Base-by-base conservation (phyloP, 1,140 invertebrate genomes). In the Lysiphlebus fabarum region DNA sequence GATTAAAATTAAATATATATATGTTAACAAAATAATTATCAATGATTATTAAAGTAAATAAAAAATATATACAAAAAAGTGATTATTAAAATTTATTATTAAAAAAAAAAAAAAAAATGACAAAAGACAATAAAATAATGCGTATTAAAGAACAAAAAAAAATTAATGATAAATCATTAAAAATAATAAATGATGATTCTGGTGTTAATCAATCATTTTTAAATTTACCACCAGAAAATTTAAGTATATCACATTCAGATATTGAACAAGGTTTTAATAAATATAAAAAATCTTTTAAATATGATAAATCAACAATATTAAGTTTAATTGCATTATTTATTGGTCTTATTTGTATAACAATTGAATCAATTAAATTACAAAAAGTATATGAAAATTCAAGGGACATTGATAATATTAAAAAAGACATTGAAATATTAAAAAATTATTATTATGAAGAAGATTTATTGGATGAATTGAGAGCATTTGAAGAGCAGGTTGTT, bases 401-500 rank as follows among this genome's bases (percentile, higher is more conserved):
- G 1, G 69, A 76, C 14, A 72, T 79, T 14, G 68, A 76, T 33
- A 62, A 66, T 6, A 50, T 80, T 5, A 70, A 70, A 26, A 51
- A 65, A 7, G 75, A 75, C 5, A 58, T 78, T 1, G 71, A 78
- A 14, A 69, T 45, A 4, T 40, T 80, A 11, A 78, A 75, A n/a
- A 69, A 77, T 43, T 67, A 66, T 1, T 63, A 76, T 41, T 54
- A 73, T 2, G 67, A 73, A 10, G 66, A 72, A 14, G 67, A 77
- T 47, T 63, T 77, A 6, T 54, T 77, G 38, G 65, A 77, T 14
- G 73, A 74, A 33, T 44, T 80, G 0, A 75, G 70, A 38, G 67
- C 73, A 0, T 77, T 80, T 48, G 72, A 78, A 55, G 64, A 78
- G 61, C 70, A 75, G 70, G 77, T 79, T 38, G 42, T 41, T n/a